phyloP scores from a whole-genome alignment of 2,888 invertebrate genomes.

The Sepioteuthis lessoniana region DNA sequence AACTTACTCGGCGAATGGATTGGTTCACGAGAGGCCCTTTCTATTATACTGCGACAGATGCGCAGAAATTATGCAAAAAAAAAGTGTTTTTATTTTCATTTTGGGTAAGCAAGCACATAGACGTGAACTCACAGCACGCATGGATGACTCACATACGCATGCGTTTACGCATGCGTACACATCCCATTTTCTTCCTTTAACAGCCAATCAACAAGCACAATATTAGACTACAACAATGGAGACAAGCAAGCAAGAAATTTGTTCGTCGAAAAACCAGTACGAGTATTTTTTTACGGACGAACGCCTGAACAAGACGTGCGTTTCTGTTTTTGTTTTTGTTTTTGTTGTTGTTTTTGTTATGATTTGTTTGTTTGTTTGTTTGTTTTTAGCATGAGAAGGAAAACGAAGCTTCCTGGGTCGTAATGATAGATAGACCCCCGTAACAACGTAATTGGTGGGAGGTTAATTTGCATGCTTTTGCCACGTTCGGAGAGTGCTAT shows the following conservation, averaged over 20 bases:
- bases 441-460: neutral
- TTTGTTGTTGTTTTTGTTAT: no score
- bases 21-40: neutral
- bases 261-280: neutral
- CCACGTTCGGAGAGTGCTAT: neutral
- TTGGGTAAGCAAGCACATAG: neutral
- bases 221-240: neutral
- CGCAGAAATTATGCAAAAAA: neutral
- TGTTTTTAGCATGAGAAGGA: neutral
- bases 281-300: conserved; percentile 35
- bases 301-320: neutral
- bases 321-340: neutral
- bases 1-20: neutral
- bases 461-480: neutral
- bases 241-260: neutral
- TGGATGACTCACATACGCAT: neutral
- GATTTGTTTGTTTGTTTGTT: no score
- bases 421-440: neutral
- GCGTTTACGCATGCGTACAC: neutral
- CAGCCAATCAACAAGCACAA: neutral
- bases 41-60: neutral
- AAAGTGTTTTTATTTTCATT: neutral
- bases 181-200: neutral
- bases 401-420: neutral
- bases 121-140: neutral